Evolutionary conservation across 2,888 invertebrate genomes (phyloP), one percentile per base, ranked within the genome.

Genomic region (Protonemura montana): DNA sequence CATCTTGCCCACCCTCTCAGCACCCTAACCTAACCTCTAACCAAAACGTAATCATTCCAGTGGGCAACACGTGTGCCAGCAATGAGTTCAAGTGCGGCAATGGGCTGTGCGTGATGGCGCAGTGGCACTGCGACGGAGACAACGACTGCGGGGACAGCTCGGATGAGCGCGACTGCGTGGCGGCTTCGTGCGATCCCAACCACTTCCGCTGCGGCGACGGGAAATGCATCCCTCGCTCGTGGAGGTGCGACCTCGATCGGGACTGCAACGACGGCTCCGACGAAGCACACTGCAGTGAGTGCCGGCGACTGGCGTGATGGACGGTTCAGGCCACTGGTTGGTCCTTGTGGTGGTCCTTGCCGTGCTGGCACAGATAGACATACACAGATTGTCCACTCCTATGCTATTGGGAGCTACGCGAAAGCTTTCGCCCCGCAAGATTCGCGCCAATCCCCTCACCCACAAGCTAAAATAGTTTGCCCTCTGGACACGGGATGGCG

Each of bases 91-190:
- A 92, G 0, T 95, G 95, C 88, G 90, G 89, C 7, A 94, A 93
- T 87, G 92, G 92, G 0, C 89, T 92, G 0, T 95, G 95, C 88
- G 92, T 95, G 27, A 93, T 95, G 0, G 91, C 91, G 35, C 90
- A 91, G 29, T 95, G 94, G 94, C 91, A 91, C 29, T 95, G 95
- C 90, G 95, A 95, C 89, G 93, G 93, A 0, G 94, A 95, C 88
- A 92, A 94, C 88, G 95, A 95, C 89, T 95, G 95, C 89, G 93
- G 93, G 0, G 95, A 95, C 90, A 91, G 91, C 86, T 94, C 94
- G 0, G 95, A 95, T 89, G 95, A 95, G 89, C 89, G 5, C 0
- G 82, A 86, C n/a, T 89, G 89, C 76, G 89, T 90, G 59, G 89
- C 89, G 21, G 89, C 91, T 6, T 92, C 92, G 0, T 95, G 95